Evolutionary conservation across 2,888 invertebrate genomes (phyloP).

Genomic region (Germaria angustata): DNA sequence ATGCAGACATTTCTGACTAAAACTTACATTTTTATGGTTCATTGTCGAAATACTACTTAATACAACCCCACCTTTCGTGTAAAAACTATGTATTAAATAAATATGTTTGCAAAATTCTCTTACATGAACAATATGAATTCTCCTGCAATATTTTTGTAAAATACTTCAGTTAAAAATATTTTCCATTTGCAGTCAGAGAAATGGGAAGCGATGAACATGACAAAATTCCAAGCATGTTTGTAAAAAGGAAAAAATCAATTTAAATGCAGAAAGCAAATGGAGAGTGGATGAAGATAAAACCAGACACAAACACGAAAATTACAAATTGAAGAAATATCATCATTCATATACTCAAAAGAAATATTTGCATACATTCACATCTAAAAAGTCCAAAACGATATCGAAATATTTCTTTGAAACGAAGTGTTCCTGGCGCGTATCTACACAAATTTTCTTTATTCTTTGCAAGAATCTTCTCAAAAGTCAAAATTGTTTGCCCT

Average conservation of each 20-base stretch:
- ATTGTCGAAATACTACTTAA: conserved; percentile 8
- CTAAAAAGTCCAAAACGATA: too few species aligned
- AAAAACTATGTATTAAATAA: conserved; percentile 3
- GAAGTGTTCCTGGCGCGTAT: neutral
- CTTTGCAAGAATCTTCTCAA: neutral
- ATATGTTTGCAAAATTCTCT: neutral
- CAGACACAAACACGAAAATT: too few species aligned
- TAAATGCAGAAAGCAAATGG: neutral
- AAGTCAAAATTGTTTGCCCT: too few species aligned
- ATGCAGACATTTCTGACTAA: conserved; percentile 7
- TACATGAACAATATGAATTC: neutral
- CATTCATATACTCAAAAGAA: too few species aligned
- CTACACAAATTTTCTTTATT: neutral
- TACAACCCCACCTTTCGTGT: neutral
- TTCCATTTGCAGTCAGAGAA: neutral
- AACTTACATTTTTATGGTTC: neutral
- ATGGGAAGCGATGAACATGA: neutral
- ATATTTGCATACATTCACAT: too few species aligned
- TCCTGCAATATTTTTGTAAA: conserved; percentile 17
- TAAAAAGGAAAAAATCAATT: neutral
- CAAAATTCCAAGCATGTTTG: neutral
- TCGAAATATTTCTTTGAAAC: too few species aligned
- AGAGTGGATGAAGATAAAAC: neutral
- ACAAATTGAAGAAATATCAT: too few species aligned
- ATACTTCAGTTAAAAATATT: neutral